Evolutionary conservation across 2,113 vertebrate species (phyloP), one percentile per base, ranked within the genome.

Genomic region (Calypte anna): DNA sequence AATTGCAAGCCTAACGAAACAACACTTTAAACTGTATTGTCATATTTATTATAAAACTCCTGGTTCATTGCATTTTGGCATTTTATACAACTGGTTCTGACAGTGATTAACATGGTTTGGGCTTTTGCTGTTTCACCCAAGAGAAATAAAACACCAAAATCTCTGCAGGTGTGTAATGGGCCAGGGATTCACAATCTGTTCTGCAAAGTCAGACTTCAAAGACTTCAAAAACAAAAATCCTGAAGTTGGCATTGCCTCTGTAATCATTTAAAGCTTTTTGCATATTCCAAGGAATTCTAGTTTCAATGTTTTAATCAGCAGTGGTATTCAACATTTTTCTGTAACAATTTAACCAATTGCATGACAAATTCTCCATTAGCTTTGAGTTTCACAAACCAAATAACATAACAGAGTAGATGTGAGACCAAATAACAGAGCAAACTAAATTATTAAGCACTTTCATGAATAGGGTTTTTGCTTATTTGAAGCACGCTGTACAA

Each of bases 121-220:
- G 97, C 97, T 97, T 98, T 95, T 94, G 96, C 96, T 97, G 97
- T 96, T 97, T 97, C 97, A 98, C 98, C 97, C 98, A 98, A 96
- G 98, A 98, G 98, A 98, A 98, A 98, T 98, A 98, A 98, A 98
- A 98, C 97, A 98, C 97, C 95, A 97, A 97, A 97, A 97, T 98
- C 98, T 97, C 98, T 50, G 97, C 98, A 98, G 98, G 98, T 98
- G 98, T 97, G 97, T 98, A 98, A 98, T 98, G 98, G 98, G 98
- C 97, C 98, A 98, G 98, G 98, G 98, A 98, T 97, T 98, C 96
- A 96, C 98, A 98, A 98, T 98, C 98, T 98, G 98, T 98, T 98
- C 97, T 98, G 95, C 96, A 98, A 98, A 97, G 96, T 98, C 98
- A 98, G 97, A 98, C 97, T 97, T 98, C 95, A 98, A 98, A 98